Percentiles rank a stretch among this genome's conserved stretches.
These are phyloP conservation scores for Trachymyrmex septentrionalis DNA, from an alignment of 1,140 invertebrate genomes.

Conservation along the genomic window DNA sequence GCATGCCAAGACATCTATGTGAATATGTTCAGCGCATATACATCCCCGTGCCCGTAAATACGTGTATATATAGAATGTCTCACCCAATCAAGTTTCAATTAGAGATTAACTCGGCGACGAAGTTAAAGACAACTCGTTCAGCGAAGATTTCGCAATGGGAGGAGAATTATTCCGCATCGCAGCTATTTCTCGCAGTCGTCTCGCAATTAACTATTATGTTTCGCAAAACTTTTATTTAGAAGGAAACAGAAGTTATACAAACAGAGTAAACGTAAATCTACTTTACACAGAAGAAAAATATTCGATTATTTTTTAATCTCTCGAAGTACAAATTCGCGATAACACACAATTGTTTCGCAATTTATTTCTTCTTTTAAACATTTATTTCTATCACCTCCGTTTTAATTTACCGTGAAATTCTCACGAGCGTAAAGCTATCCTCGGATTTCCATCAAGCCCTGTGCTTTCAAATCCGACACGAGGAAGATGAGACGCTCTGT, in stretches of 20 bases:
- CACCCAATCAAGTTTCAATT: slow-evolving; percentile 25
- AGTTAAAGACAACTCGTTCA: slow-evolving; percentile 19
- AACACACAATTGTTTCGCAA: not conserved
- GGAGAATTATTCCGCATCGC: not conserved
- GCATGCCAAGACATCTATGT: slow-evolving; percentile 86
- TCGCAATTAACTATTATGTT: not conserved
- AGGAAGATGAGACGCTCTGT: slow-evolving; percentile 51
- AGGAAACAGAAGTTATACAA: not conserved
- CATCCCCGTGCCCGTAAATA: slow-evolving; percentile 52
- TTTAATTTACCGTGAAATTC: not conserved
- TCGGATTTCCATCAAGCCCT: not conserved
- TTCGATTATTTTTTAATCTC: not conserved
- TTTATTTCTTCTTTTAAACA: not conserved
- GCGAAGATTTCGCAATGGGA: not conserved
- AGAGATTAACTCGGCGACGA: not conserved
- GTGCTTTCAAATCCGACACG: not conserved
- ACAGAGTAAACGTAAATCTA: not conserved
- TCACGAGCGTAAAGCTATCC: not conserved
- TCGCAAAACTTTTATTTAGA: slow-evolving; percentile 5
- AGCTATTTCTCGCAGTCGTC: not conserved
- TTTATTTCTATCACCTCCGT: not conserved
- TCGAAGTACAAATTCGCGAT: not conserved
- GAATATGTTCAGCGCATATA: slow-evolving; percentile 71
- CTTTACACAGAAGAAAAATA: not conserved
- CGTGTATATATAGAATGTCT: slow-evolving; percentile 63